Percentiles rank a stretch among this genome's conserved stretches.
Evolutionary conservation across 1,140 invertebrate species (phyloP).

Genomic region (Phthorimaea operculella): DNA sequence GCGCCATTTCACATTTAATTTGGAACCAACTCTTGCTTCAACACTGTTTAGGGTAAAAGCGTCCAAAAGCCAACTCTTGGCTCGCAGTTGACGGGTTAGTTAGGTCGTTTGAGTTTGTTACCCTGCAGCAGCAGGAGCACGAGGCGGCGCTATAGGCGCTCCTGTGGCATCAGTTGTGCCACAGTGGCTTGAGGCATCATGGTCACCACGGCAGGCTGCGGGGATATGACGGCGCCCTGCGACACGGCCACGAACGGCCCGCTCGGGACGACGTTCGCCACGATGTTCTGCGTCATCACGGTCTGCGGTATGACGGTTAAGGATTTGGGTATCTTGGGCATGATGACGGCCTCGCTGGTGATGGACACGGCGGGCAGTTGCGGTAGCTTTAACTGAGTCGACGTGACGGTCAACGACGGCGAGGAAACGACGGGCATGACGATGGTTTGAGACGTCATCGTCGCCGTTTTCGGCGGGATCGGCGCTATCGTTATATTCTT

Average conservation of each 20-base stretch:
- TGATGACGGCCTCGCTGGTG: conserved; percentile 34
- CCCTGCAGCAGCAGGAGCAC: background rate
- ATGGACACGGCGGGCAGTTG: conserved; percentile 41
- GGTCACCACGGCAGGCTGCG: conserved; percentile 2
- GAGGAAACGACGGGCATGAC: conserved; percentile 24
- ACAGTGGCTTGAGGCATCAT: background rate
- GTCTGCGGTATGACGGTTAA: conserved; percentile 79
- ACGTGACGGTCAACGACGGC: conserved; percentile 30
- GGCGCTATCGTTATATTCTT: conserved; percentile 66
- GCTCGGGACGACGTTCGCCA: conserved; percentile 14
- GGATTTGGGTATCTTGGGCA: conserved; percentile 82
- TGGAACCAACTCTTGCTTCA: too few species aligned
- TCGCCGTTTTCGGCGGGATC: conserved; percentile 45
- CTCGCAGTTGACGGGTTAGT: too few species aligned
- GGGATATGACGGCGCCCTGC: background rate
- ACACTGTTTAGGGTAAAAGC: too few species aligned
- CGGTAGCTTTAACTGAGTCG: conserved; percentile 37
- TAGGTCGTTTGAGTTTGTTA: background rate
- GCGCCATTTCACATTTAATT: too few species aligned
- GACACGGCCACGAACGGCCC: conserved; percentile 5
- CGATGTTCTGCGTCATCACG: conserved; percentile 69
- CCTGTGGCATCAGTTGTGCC: background rate
- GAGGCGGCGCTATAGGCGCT: background rate
- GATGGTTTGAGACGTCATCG: conserved; percentile 40
- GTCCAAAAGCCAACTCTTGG: too few species aligned